Evolutionary conservation across 2,888 invertebrate species (phyloP), one percentile per base, ranked within the genome.

Genomic region (Drosophila prolongata): DNA sequence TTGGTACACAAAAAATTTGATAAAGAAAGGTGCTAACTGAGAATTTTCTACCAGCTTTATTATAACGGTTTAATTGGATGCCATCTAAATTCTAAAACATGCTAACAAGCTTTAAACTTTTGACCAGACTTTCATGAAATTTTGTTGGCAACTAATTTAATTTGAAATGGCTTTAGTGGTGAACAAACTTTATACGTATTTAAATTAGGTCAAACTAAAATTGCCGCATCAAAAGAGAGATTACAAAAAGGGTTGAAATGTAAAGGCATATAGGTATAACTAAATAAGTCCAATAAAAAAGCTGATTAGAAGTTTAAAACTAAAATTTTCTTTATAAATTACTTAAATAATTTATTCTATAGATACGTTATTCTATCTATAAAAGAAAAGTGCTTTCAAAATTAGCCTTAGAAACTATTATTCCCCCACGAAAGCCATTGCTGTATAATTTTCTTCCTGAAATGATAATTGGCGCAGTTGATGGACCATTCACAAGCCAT

Each of bases 381-480:
- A 43, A 11, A 4, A 11, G 13, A 11, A 30, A 30, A 8, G 30
- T 30, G 30, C 9, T 8, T 1, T 30, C 6, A 30, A 9, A 30
- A 30, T 30, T 30, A 30, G 30, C 53, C 24, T 11, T 6, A n/a
- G n/a, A 42, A 16, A 2, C 14, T 10, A 30, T 30, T 34, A 30
- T 54, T 16, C 10, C 11, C 6, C 40, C 3, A n/a, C 53, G 11
- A 24, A n/a, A 6, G 14, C 38, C 53, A 11, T 14, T 27, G 27
- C 27, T 11, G 14, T 9, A 16, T 30, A 43, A 43, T 27, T 30
- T 54, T 27, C 27, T 8, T n/a, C 37, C 37, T 38, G 14, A 47
- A 62, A 64, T 34, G 35, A 64, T 64, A 64, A 64, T 64, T 64
- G 62, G 49, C 62, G 16, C 27, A 10, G 37, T 59, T 46, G 61